These are phyloP conservation scores for Scolopax mira DNA, from an alignment of 2,113 vertebrate genomes.

Conservation along the genomic window DNA sequence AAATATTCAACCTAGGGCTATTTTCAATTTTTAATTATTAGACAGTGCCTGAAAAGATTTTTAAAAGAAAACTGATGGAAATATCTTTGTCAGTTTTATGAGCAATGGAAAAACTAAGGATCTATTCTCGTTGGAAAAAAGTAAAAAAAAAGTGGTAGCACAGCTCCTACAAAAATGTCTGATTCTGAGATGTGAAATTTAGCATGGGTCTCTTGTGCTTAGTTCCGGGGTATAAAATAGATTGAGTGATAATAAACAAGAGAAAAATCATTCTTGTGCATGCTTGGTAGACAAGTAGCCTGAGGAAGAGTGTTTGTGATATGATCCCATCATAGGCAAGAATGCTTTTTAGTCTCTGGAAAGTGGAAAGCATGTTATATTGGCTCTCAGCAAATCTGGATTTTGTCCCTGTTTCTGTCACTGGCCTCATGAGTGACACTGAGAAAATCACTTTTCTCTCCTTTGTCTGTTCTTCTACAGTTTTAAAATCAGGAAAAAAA, in stretches of 20 bases:
- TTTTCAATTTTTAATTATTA: constrained; percentile 18
- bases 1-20: neutral
- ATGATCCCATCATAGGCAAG: neutral
- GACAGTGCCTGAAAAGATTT: neutral
- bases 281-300: constrained; percentile 5
- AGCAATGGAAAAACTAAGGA: neutral
- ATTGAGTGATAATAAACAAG: constrained; percentile 6
- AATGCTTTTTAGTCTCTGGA: neutral
- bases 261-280: constrained; percentile 13
- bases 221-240: constrained; percentile 8
- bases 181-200: constrained; percentile 32
- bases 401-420: neutral
- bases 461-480: neutral
- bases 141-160: neutral
- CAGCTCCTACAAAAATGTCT: neutral
- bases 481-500: neutral
- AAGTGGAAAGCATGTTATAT: neutral
- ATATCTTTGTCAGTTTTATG: neutral
- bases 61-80: constrained; percentile 11
- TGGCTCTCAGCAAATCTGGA: neutral
- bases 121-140: neutral
- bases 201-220: neutral
- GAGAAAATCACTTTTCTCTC: neutral
- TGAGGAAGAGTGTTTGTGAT: constrained; percentile 7
- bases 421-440: neutral